phyloP scores from a whole-genome alignment of 2,113 vertebrate species.

The Anser cygnoides region DNA sequence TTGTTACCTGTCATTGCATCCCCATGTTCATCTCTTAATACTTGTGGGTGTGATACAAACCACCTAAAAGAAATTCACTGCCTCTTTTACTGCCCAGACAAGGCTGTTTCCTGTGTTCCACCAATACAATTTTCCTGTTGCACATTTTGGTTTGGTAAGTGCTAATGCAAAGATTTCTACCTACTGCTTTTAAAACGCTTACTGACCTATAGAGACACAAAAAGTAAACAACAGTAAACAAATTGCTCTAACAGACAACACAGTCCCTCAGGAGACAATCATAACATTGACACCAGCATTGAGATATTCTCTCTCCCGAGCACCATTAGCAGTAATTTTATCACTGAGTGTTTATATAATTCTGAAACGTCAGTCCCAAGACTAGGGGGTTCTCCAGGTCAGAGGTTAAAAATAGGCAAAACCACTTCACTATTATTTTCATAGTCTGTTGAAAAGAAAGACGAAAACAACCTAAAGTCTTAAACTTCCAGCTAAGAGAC shows the following conservation, averaged over 20 bases:
- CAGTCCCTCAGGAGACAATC: not conserved
- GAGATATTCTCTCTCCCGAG: not conserved
- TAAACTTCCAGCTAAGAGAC: not conserved
- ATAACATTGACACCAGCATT: not conserved
- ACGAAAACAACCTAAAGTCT: not conserved
- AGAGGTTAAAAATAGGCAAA: not conserved
- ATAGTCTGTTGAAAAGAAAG: not conserved
- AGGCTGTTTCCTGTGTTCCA: not conserved
- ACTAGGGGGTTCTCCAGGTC: not conserved
- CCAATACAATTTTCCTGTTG: not conserved
- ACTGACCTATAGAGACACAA: not conserved
- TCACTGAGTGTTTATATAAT: accelerated
- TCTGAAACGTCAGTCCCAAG: not conserved
- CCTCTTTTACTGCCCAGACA: not conserved
- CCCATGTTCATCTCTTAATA: not conserved
- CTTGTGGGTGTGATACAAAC: not conserved
- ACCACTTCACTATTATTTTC: not conserved
- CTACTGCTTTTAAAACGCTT: slow-evolving; percentile 31
- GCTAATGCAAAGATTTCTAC: slow-evolving; percentile 9
- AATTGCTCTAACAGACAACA: not conserved
- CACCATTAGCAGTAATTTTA: not conserved
- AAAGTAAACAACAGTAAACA: not conserved
- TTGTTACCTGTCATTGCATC: not conserved
- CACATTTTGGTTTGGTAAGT: not conserved
- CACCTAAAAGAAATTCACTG: not conserved